Evolutionary conservation across 2,113 vertebrate species (phyloP), one percentile per base, ranked within the genome.

Genomic region (Zeus faber): DNA sequence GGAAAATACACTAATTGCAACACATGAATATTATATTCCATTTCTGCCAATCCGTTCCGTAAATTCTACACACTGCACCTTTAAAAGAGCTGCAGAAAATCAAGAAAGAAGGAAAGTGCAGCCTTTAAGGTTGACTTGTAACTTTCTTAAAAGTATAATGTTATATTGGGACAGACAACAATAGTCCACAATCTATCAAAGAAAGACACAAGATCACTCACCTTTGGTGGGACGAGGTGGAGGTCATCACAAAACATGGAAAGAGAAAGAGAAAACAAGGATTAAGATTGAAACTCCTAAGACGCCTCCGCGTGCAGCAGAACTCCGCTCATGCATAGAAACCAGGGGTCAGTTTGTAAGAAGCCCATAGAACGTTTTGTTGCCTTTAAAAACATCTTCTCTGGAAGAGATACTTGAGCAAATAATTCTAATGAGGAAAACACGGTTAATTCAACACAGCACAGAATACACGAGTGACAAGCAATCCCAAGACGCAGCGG

Each of bases 201-300:
- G 5, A 43, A 3, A 13, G 60, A 54, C 21, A 9, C 6, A 73
- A 76, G 6, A 43, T n/a, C 49, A 82, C 84, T 84, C 58, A 86
- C 84, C 84, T 84, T 6, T 4, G 20, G 23, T 46, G 20, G 40
- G 23, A 6, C 14, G 50, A 45, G 29, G 27, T 35, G 68, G 50
- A 22, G 26, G 23, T 24, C 65, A 25, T 60, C 59, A 37, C 37
- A 52, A 68, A 47, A 81, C 78, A 87, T 86, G 63, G 13, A 77
- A 77, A 66, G 55, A 20, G 62, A 65, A 62, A 59, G 27, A 7
- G 63, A 43, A 72, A 61, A 62, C 1, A 50, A 50, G 26, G 57
- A 65, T 74, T 69, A 73, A 9, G 6, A 73, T 58, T 2, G 33
- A 35, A 20, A 31, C 2, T 20, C 7, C 29, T 5, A 53, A 2